Evolutionary conservation across 2,113 vertebrate species (phyloP), one percentile per base, ranked within the genome.

Genomic region (Crotalus viridis): DNA sequence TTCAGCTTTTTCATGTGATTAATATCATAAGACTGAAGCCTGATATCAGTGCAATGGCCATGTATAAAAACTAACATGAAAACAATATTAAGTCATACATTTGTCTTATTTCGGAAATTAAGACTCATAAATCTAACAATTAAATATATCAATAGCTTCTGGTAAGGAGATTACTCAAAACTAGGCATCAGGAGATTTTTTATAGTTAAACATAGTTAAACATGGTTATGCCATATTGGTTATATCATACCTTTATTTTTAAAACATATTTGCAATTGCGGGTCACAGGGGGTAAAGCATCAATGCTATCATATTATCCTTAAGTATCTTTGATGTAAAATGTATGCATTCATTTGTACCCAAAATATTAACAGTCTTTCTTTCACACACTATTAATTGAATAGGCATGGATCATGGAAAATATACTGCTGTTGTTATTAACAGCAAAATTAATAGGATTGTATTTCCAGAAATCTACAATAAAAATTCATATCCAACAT

Each of bases 1-100:
- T 93, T 96, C 69, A 93, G 92, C 92, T 89, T 85, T 59, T 48
- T 94, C 55, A n/a, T 91, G 91, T 90, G 92, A 52, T 28, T 39
- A 89, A 48, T 69, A 87, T 74, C 56, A 12, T 0, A n/a, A 59
- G 17, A 46, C 15, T 57, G 55, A 46, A 74, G 57, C 13, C 64
- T 86, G 52, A 48, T 5, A 91, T 64, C 15, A 89, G 10, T 3
- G 0, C 24, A 87, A 28, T 28, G 9, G 17, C 1, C 86, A 46
- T 89, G 64, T 89, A 87, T 3, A 9, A 0, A 0, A 81, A 52
- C 81, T 15, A 39, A 81, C 89, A 89, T 3, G 9, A 0, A 0
- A 86, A 52, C 57, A 24, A 28, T 61, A 56, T 85, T 90, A 12
- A 94, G 52, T 5, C 0, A 0, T 87, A 89, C 2, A 1, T 0